Conservation (phyloP, 2,113 vertebrate species). For the Romanogobio albipinnatus region DNA sequence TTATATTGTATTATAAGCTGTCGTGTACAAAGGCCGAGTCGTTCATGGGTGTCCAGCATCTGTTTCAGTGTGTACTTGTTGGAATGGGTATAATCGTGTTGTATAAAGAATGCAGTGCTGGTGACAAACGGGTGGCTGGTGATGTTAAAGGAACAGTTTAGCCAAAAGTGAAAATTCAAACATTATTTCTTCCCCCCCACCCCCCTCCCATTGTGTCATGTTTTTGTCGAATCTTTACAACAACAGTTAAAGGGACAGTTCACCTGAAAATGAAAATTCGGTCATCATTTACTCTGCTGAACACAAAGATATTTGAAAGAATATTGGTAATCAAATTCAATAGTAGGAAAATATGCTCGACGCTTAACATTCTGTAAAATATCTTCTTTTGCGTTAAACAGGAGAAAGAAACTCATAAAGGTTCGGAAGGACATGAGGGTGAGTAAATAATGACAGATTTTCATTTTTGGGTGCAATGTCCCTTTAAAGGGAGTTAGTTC, state of each 20-base stretch:
- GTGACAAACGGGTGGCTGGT: slow-evolving; percentile 53
- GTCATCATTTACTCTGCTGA: too few relatives aligned
- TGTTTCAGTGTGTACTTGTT: slow-evolving; percentile 71
- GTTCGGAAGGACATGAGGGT: too few relatives aligned
- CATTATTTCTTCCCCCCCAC: background rate
- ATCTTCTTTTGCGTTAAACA: too few relatives aligned
- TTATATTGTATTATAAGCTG: slow-evolving; percentile 99
- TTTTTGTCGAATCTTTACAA: background rate
- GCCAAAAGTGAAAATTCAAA: background rate
- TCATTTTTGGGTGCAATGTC: too few relatives aligned
- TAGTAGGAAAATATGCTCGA: too few relatives aligned
- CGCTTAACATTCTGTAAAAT: too few relatives aligned
- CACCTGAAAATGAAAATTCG: too few relatives aligned
- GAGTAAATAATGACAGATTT: too few relatives aligned
- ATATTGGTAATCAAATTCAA: too few relatives aligned
- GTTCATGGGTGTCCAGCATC: slow-evolving; percentile 89
- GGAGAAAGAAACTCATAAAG: too few relatives aligned
- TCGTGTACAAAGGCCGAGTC: slow-evolving; percentile 90
- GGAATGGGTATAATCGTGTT: slow-evolving; percentile 58
- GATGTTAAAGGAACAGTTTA: slow-evolving; percentile 39
- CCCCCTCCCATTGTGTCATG: background rate
- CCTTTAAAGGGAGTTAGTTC: background rate
- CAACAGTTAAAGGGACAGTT: background rate
- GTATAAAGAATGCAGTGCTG: slow-evolving; percentile 61
- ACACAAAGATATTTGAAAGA: too few relatives aligned